These are phyloP conservation scores for Hydroisotoma schaefferi DNA, from an alignment of 2,888 invertebrate species.

Conservation along the genomic window DNA sequence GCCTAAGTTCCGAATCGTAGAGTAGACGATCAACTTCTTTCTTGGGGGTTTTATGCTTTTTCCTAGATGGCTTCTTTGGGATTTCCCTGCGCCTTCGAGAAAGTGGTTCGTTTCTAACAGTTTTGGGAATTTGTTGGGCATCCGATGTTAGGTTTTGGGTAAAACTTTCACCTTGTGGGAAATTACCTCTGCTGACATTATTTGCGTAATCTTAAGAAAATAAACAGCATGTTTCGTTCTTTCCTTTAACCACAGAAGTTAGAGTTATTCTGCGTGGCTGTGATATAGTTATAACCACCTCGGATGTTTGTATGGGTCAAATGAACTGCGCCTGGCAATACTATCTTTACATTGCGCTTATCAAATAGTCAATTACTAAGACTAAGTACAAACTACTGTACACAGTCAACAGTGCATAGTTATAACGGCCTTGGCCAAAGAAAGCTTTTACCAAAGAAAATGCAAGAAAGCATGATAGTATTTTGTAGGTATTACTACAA, in stretches of 20 bases:
- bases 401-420: constrained; percentile 28
- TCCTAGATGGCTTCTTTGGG: not conserved
- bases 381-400: too few relatives aligned
- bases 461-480: not conserved
- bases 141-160: not conserved
- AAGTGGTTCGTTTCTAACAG: not conserved
- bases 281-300: constrained; percentile 32
- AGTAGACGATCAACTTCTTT: constrained; percentile 7
- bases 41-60: not conserved
- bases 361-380: too few relatives aligned
- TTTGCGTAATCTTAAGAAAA: not conserved
- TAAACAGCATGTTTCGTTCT: constrained; percentile 17
- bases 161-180: not conserved
- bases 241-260: not conserved
- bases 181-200: not conserved
- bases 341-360: not conserved
- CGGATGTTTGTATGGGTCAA: constrained; percentile 21
- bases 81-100: not conserved
- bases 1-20: constrained; percentile 25
- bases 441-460: not conserved
- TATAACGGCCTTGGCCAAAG: constrained; percentile 30
- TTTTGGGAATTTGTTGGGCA: not conserved
- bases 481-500: too few relatives aligned
- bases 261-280: not conserved
- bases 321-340: too few relatives aligned